Evolutionary conservation across 1,140 invertebrate species (phyloP), one percentile per base, ranked within the genome.

Genomic region (Drosophila lacertosa): DNA sequence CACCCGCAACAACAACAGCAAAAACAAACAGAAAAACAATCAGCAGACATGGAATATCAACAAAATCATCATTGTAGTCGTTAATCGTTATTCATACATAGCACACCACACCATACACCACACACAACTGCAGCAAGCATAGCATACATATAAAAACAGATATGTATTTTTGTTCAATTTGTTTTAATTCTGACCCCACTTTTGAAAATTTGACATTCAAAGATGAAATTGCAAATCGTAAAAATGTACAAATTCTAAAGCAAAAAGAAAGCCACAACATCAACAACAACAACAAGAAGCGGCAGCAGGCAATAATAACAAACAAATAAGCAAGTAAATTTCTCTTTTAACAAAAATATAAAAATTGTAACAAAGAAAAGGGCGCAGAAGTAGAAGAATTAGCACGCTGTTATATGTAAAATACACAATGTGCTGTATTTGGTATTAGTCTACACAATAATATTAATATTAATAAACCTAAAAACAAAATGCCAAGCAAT

Each of bases 81-180:
- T 40, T 48, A 15, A 45, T 32, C 32, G 33, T 39, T 16, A 45
- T 33, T 54, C 10, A 53, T 22, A 55, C 50, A 51, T 45, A 29
- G n/a, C 44, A 57, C 16, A 53, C 48, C 50, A 32, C 22, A 29
- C 18, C 10, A 63, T 24, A 42, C 24, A 42, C 24, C 24, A 39
- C 57, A 69, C 0, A 58, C 62, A 57, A 22, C 32, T 37, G 32
- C 40, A 76, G 33, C 51, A 54, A 51, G 48, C 48, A 37, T 22
- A 50, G 29, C 16, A 50, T 9, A 33, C 32, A 13, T 35, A 37
- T 44, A n/a, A 18, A 5, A 6, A 20, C 9, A 42, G 18, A 42
- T 20, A 20, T 42, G 3, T 40, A 57, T 37, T 22, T 15, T 40
- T 63, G 68, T 71, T 71, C 60, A 71, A 53, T 59, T 68, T 68